Evolutionary conservation across 2,797 vertebrate genomes (phyloP).

Genomic region (Falco concolor): DNA sequence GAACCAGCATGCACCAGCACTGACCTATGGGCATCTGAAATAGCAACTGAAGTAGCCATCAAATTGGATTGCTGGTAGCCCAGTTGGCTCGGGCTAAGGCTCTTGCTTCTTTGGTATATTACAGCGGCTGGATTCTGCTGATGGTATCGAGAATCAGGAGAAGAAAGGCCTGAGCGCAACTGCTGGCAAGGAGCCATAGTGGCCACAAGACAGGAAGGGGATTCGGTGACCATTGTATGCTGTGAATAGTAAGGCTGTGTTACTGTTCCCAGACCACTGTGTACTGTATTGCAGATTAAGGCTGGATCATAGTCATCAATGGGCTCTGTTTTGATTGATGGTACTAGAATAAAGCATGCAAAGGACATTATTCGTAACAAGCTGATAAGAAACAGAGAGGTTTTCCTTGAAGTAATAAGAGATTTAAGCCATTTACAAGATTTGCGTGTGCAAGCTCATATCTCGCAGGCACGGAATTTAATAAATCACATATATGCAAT

Average conservation of each 20-base stretch:
- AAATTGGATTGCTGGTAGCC: slow-evolving; percentile 81
- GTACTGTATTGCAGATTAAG: slow-evolving; percentile 83
- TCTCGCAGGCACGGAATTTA: neutral
- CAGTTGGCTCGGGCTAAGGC: slow-evolving; percentile 80
- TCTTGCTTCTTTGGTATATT: slow-evolving; percentile 86
- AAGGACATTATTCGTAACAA: slow-evolving; percentile 13
- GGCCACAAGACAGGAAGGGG: slow-evolving; percentile 81
- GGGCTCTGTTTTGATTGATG: slow-evolving; percentile 96
- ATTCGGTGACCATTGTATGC: slow-evolving; percentile 83
- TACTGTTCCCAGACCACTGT: slow-evolving; percentile 84
- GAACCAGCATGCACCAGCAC: slow-evolving; percentile 92
- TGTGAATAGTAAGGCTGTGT: slow-evolving; percentile 87
- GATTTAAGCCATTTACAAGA: neutral
- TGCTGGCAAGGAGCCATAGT: slow-evolving; percentile 91
- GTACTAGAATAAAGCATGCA: slow-evolving; percentile 80
- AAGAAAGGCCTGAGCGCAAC: slow-evolving; percentile 81
- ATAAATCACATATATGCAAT: neutral
- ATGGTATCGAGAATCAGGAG: slow-evolving; percentile 84
- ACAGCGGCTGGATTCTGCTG: slow-evolving; percentile 86
- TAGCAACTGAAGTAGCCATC: slow-evolving; percentile 70
- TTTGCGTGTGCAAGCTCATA: neutral
- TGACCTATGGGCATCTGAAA: slow-evolving; percentile 87
- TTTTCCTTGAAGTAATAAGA: slow-evolving; percentile 1
- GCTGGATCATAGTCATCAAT: slow-evolving; percentile 89
- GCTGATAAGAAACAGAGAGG: neutral